These are phyloP conservation scores for Chaenodraco wilsoni DNA, from an alignment of 2,797 vertebrate species.

Conservation along the genomic window DNA sequence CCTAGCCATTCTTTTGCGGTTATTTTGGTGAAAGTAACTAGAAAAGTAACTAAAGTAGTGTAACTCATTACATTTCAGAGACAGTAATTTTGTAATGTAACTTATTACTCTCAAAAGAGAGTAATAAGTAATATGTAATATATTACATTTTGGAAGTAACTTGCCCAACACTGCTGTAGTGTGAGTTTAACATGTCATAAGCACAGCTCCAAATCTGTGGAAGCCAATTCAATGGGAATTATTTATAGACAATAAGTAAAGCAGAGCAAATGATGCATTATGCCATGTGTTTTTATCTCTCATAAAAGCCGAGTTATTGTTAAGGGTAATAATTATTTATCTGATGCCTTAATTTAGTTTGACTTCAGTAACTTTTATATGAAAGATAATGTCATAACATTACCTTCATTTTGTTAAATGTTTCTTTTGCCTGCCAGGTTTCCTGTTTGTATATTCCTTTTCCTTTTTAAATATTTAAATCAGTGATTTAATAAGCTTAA, in stretches of 20 bases:
- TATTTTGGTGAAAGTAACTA: no score
- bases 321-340: background rate
- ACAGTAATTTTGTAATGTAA: no score
- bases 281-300: background rate
- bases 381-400: slow-evolving; percentile 9
- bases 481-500: slow-evolving; percentile 1
- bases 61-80: no score
- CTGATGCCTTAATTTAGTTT: background rate
- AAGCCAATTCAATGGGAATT: slow-evolving; percentile 13
- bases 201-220: slow-evolving; percentile 12
- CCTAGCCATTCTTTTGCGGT: no score
- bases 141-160: no score
- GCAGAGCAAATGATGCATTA: slow-evolving; percentile 12
- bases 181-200: slow-evolving; percentile 10
- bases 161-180: no score
- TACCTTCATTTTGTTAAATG: background rate
- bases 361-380: slow-evolving; percentile 9
- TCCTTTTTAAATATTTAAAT: slow-evolving; percentile 14
- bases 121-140: no score
- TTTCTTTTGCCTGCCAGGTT: background rate
- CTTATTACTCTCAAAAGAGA: no score
- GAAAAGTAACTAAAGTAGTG: no score
- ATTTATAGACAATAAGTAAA: slow-evolving; percentile 21
- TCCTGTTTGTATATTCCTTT: background rate
- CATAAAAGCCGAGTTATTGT: slow-evolving; percentile 4